A percentile compares a stretch with the other conserved stretches of the same genome.
Evolutionary conservation across 1,140 invertebrate species (phyloP).

Genomic region (Drosophila ogumai): DNA sequence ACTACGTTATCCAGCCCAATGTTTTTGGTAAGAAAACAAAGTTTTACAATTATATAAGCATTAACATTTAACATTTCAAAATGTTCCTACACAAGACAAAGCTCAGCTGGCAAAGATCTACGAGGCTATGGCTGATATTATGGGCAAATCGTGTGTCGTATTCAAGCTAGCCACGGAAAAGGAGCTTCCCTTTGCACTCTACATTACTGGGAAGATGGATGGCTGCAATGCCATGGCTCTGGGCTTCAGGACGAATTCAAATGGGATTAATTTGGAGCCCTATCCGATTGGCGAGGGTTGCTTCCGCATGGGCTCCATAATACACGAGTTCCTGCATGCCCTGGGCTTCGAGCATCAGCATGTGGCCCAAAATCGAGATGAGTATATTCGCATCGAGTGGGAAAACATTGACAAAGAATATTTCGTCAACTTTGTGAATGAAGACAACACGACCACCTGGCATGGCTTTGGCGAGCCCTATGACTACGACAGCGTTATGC

Average conservation of each 20-base stretch:
- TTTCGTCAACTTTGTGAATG: slow-evolving; percentile 86
- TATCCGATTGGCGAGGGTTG: slow-evolving; percentile 85
- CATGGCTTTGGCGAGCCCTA: slow-evolving; percentile 86
- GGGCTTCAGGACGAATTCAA: slow-evolving; percentile 85
- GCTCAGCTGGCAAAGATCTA: slow-evolving; percentile 5
- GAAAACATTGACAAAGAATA: slow-evolving; percentile 85
- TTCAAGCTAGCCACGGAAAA: slow-evolving; percentile 12
- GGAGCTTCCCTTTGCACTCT: background rate
- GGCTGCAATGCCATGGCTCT: slow-evolving; percentile 85
- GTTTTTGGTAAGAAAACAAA: slow-evolving; percentile 24
- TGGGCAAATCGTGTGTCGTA: slow-evolving; percentile 24
- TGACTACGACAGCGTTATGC: slow-evolving; percentile 91
- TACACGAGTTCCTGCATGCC: slow-evolving; percentile 89
- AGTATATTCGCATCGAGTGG: slow-evolving; percentile 86
- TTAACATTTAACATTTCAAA: background rate
- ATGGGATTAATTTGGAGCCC: slow-evolving; percentile 85
- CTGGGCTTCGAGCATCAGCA: slow-evolving; percentile 88
- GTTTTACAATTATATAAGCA: background rate
- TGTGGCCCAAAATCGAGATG: slow-evolving; percentile 86
- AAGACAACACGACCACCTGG: slow-evolving; percentile 75
- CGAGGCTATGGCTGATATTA: slow-evolving; percentile 14
- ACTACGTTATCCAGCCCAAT: slow-evolving; percentile 86
- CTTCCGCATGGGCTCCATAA: slow-evolving; percentile 86
- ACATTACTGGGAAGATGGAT: slow-evolving; percentile 1
- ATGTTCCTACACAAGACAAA: slow-evolving; percentile 2